A percentile compares a stretch with the other conserved stretches of the same genome.
Conservation (phyloP, 2,888 invertebrate genomes). For the Schizotus pectinicornis region DNA sequence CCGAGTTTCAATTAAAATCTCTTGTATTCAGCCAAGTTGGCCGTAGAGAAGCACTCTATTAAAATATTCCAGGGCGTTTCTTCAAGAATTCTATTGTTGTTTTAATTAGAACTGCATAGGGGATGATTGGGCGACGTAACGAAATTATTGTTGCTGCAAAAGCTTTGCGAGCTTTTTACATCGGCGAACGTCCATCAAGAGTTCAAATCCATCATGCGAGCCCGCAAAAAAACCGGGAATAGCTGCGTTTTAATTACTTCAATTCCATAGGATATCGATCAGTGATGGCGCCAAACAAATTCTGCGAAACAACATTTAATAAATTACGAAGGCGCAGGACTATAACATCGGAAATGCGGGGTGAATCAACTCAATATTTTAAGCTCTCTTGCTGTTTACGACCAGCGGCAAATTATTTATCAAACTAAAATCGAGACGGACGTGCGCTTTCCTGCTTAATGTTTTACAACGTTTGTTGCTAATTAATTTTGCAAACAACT, state of each 20-base stretch:
- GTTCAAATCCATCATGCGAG: constrained; percentile 14
- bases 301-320: too few species aligned
- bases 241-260: constrained; percentile 13
- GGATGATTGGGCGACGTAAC: constrained; percentile 47
- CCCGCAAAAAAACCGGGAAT: constrained; percentile 7
- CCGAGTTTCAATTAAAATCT: constrained; percentile 39
- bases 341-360: too few species aligned
- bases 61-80: constrained; percentile 51
- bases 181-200: constrained; percentile 20
- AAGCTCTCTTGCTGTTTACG: too few species aligned
- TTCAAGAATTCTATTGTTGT: constrained; percentile 52
- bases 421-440: too few species aligned
- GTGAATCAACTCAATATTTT: too few species aligned
- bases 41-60: constrained; percentile 41
- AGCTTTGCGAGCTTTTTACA: too few species aligned
- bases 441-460: too few species aligned
- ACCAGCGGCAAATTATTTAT: too few species aligned
- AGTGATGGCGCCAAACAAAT: too few species aligned
- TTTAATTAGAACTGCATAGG: constrained; percentile 51
- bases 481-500: too few species aligned
- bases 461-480: too few species aligned
- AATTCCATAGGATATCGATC: not conserved
- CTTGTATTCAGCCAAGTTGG: constrained; percentile 32
- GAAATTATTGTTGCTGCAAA: constrained; percentile 43
- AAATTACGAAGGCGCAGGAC: too few species aligned